Evolutionary conservation across 2,888 invertebrate genomes (phyloP).

Genomic region (Xanthostigma xanthostigma): DNA sequence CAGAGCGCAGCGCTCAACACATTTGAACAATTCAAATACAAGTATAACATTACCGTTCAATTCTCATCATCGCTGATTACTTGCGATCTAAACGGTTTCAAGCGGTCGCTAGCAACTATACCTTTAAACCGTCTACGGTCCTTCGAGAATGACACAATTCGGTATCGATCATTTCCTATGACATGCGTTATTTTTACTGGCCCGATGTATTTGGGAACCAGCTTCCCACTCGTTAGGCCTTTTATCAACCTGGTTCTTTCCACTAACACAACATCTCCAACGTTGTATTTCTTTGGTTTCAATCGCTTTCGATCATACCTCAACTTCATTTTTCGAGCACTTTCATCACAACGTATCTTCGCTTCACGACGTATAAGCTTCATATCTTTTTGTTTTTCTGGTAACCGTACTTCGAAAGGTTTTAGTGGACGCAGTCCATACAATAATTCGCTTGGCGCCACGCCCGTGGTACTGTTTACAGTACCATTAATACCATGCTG

Average conservation of each 20-base stretch:
- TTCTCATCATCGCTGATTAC: background rate
- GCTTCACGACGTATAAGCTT: background rate
- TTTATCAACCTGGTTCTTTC: constrained; percentile 8
- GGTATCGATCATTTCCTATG: constrained; percentile 8
- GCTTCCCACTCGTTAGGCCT: constrained; percentile 9
- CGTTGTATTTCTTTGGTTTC: background rate
- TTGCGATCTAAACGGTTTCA: constrained; percentile 3
- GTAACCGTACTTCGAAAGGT: background rate
- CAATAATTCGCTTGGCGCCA: constrained; percentile 12
- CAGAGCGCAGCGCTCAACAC: too few species aligned
- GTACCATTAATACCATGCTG: constrained; percentile 14
- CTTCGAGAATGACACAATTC: constrained; percentile 7
- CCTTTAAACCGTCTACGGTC: constrained; percentile 9
- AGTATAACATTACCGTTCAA: background rate
- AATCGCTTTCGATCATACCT: too few species aligned
- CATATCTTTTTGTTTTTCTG: background rate
- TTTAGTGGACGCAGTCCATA: constrained; percentile 10
- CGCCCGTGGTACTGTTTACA: constrained; percentile 10
- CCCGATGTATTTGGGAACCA: constrained; percentile 10
- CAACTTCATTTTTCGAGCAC: background rate
- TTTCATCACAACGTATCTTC: background rate
- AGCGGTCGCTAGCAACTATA: constrained; percentile 7
- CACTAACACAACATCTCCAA: constrained; percentile 4
- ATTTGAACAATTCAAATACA: too few species aligned
- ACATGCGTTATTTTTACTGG: constrained; percentile 8